Evolutionary conservation across 23 tunicate genomes (phyloP).

Genomic region (Clavelina lepadiformis): DNA sequence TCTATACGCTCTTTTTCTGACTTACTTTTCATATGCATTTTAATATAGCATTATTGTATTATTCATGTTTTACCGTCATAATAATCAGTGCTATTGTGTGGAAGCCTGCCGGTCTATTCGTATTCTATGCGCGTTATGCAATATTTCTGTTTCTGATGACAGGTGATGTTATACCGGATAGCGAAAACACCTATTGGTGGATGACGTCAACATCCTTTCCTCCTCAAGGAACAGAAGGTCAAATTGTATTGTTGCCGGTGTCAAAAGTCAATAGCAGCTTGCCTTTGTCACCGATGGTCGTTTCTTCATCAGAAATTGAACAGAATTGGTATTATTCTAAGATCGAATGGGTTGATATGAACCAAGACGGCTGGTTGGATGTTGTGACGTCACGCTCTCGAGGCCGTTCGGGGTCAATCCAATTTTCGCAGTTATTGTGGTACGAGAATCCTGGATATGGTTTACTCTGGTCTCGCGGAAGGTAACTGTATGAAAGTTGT

Average conservation of each 20-base stretch:
- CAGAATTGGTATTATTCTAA: conserved; percentile 57
- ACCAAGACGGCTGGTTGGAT: conserved; percentile 91
- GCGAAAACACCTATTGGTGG: conserved; percentile 63
- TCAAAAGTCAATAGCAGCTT: background rate
- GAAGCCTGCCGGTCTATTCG: no score
- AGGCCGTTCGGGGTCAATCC: conserved; percentile 65
- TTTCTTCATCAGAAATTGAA: conserved; percentile 4
- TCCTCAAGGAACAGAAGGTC: conserved; percentile 44
- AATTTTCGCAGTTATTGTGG: conserved; percentile 80
- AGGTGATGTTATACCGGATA: conserved; percentile 61
- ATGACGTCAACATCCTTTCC: conserved; percentile 43
- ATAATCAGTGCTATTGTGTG: no score
- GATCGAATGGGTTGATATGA: conserved; percentile 91
- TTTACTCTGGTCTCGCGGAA: no score
- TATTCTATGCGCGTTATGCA: no score
- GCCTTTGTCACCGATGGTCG: background rate
- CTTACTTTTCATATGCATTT: no score
- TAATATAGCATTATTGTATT: no score
- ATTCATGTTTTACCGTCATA: no score
- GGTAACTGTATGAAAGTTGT: no score
- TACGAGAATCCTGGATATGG: conserved; percentile 79
- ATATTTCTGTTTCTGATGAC: no score
- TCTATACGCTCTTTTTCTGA: no score
- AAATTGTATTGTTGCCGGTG: conserved; percentile 51
- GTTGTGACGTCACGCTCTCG: conserved; percentile 90